Percentiles rank a stretch among this genome's conserved stretches.
phyloP scores from a whole-genome alignment of 2,888 invertebrate species.

The Tetragonisca angustula region DNA sequence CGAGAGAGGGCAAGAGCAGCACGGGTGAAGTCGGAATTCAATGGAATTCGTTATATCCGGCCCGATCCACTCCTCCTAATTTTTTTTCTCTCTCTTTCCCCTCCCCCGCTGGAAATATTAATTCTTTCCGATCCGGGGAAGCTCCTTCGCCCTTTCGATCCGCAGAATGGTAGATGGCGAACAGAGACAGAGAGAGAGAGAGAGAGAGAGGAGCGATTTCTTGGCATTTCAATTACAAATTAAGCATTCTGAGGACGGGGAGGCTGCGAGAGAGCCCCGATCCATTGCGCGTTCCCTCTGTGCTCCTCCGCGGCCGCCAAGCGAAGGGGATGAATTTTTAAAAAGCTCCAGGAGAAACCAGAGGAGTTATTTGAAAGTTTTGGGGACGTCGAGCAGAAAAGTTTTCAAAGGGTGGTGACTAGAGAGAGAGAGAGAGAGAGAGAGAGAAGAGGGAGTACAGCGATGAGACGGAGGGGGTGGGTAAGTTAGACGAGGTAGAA shows the following conservation, averaged over 20 bases:
- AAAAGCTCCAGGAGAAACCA: conserved; percentile 62
- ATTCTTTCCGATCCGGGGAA: conserved; percentile 40
- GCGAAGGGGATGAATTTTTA: conserved; percentile 70
- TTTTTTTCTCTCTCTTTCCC: not conserved
- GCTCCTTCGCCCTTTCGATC: conserved; percentile 11
- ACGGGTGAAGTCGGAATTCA: not conserved
- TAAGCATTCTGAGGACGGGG: conserved; percentile 44
- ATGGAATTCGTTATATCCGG: conserved; percentile 34
- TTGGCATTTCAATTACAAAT: conserved; percentile 72
- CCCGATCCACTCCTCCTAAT: too few species aligned
- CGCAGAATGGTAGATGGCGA: too few species aligned
- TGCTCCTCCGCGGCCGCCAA: too few species aligned
- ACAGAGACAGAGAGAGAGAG: too few species aligned
- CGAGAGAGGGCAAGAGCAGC: not conserved
- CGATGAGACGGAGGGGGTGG: not conserved
- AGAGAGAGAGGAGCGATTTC: conserved; percentile 47
- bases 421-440: not conserved
- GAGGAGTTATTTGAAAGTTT: conserved; percentile 70
- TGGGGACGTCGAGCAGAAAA: conserved; percentile 69
- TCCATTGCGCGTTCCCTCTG: conserved; percentile 20
- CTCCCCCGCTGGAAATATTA: conserved; percentile 59
- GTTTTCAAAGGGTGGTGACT: conserved; percentile 64
- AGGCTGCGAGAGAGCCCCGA: conserved; percentile 9
- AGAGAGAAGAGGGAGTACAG: not conserved
- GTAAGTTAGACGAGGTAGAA: not conserved